A percentile compares a stretch with the other conserved stretches of the same genome.
Conservation (phyloP, 1,140 invertebrate genomes). For the Drusus annulatus region DNA sequence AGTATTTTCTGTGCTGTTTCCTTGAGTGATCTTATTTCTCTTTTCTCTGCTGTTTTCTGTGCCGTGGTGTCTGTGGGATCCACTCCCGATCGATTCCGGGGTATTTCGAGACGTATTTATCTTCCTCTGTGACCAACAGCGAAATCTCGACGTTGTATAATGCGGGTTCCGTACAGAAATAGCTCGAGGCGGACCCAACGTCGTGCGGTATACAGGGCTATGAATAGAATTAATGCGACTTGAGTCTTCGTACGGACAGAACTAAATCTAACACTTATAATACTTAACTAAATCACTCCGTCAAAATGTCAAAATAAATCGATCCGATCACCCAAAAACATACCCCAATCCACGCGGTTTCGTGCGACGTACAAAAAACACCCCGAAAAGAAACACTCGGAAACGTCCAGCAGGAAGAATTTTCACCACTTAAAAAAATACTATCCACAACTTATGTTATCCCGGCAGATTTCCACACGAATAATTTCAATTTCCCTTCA, state of each 20-base stretch:
- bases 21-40: background rate
- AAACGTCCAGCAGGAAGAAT: too few relatives aligned
- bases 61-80: conserved; percentile 7
- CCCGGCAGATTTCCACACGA: too few relatives aligned
- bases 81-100: conserved; percentile 8
- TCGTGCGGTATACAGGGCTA: conserved; percentile 20
- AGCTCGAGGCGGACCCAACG: conserved; percentile 8
- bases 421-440: too few relatives aligned
- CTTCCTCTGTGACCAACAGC: conserved; percentile 26
- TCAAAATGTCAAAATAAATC: conserved; percentile 7
- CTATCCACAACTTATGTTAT: too few relatives aligned
- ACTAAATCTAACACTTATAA: conserved; percentile 4
- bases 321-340: background rate
- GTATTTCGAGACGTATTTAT: conserved; percentile 34
- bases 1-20: background rate
- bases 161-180: conserved; percentile 26
- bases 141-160: conserved; percentile 25
- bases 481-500: too few relatives aligned
- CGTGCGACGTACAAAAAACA: background rate
- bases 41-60: background rate
- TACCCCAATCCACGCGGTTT: background rate
- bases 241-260: conserved; percentile 5
- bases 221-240: conserved; percentile 41
- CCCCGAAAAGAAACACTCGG: too few relatives aligned
- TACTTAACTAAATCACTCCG: background rate